Percentiles rank a stretch among this genome's conserved stretches.
Conservation (phyloP, 2,797 vertebrate genomes). For the Micromesistius poutassou region DNA sequence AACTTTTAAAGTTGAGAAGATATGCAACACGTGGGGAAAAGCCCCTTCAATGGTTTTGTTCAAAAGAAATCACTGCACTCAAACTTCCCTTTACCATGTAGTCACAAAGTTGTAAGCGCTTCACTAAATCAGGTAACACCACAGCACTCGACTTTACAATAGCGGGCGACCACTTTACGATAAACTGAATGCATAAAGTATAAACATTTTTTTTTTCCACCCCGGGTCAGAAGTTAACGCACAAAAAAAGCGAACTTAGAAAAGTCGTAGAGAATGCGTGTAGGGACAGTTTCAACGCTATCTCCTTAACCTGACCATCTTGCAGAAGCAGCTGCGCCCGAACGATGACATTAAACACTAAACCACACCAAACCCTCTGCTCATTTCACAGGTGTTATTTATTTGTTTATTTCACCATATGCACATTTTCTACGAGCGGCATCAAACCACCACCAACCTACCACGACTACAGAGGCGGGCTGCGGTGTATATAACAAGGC, state of each 20-base stretch:
- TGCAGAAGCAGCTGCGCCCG: neutral
- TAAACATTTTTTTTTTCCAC: neutral
- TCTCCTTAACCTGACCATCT: conserved; percentile 9
- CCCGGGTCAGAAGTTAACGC: conserved; percentile 19
- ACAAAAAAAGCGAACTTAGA: conserved; percentile 41
- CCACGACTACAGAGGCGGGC: conserved; percentile 27
- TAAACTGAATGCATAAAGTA: neutral
- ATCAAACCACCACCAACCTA: conserved; percentile 51
- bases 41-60: conserved; percentile 46
- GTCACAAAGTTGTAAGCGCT: neutral
- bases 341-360: conserved; percentile 9
- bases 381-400: conserved; percentile 47
- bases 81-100: conserved; percentile 50
- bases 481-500: conserved; percentile 34
- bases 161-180: neutral
- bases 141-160: neutral
- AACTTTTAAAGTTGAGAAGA: conserved; percentile 36
- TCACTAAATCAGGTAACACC: conserved; percentile 8
- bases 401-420: conserved; percentile 46
- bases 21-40: conserved; percentile 63
- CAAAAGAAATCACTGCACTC: conserved; percentile 68
- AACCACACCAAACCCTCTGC: neutral
- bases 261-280: conserved; percentile 31
- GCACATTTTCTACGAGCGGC: conserved; percentile 27
- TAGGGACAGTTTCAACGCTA: neutral